Base-by-base conservation (phyloP, 2,888 invertebrate genomes). In the Papilio protenor region DNA sequence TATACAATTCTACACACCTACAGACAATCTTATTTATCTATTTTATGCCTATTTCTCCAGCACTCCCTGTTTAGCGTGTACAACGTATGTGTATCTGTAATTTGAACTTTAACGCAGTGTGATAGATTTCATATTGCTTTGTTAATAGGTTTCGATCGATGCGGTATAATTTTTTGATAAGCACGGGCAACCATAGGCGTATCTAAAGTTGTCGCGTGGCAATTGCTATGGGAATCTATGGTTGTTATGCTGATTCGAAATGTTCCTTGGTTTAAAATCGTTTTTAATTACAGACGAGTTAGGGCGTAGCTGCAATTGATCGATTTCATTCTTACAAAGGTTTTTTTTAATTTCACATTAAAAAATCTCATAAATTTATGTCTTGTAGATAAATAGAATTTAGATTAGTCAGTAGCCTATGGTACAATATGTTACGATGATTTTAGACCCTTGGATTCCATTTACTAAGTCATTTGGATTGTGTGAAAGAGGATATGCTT, bases 121-220 rank as follows among this genome's bases (percentile, higher is more conserved):
- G 1, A 49, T 80, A 82, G 78, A 76, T 77, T 78, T 73, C 23
- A 55, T 70, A 75, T 77, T 81, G 40, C n/a, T 52, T 71, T 77
- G 69, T 66, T n/a, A 47, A 21, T 69, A 40, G 27, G 10, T 55
- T 33, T 11, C 21, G 80, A 82, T 81, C 82, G 81, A 81, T 83
- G 82, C 82, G 82, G 82, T 81, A 81, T 83, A 82, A 80, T 81
- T 85, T 86, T 85, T 85, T 84, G 85, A 84, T 85, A 82, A 82
- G 81, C 79, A 80, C 66, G 76, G 80, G 83, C 83, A 83, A 81
- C 80, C 82, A 82, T 78, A 83, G 79, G 87, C 91, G 92, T 90
- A 83, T 83, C 93, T 82, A 93, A 94, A 88, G 75, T 82, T 83
- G 90, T 83, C 94, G 88, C 92, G 94, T 94, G 94, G 86, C 93